Evolutionary conservation across 2,888 invertebrate genomes (phyloP), one percentile per base, ranked within the genome.

Genomic region (Timandra comae): DNA sequence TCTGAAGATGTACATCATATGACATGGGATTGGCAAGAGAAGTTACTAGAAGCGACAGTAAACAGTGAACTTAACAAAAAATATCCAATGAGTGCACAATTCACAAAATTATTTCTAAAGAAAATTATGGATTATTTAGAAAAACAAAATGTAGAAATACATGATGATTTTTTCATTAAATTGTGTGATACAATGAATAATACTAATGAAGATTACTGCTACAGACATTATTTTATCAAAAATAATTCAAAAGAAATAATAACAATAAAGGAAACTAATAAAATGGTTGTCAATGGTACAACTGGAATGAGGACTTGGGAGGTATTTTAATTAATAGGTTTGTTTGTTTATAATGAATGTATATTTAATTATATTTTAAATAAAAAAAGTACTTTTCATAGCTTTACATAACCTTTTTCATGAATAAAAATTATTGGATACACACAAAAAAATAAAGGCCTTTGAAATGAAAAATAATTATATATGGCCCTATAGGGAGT

Each of bases 251-350:
- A 35, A 46, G 66, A 62, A 42, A 63, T 76, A 20, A 69, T 93
- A 19, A 90, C 88, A 7, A 69, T 94, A 30, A 88, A 88, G 48
- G 94, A 94, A 71, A 92, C 90, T 36, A 88, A 85, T 34, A 91
- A 88, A 59, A 88, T 93, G 59, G 91, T 94, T 46, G 88, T 91
- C 0, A 87, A 91, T 66, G 94, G 94, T 13, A 94, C 94, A 10
- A 95, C 94, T 8, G 94, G 94, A 12, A 78, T 94, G 49, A 89
- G 89, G 48, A 91, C 90, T 52, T 94, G 94, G 94, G 91, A 93
- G 88, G 91, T 91, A 75, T 16, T 16, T 16, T 1, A 16, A 1
- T 21, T 29, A 13, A 19, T 29, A 29, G 29, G 27, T 33, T 33
- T 27, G 27, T 23, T 12, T 7, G n/a, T n/a, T n/a, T n/a, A n/a